Percentiles rank a stretch among this genome's conserved stretches.
These are phyloP conservation scores for Cyprinodon variegatus DNA, from an alignment of 2,113 vertebrate species.

Conservation along the genomic window DNA sequence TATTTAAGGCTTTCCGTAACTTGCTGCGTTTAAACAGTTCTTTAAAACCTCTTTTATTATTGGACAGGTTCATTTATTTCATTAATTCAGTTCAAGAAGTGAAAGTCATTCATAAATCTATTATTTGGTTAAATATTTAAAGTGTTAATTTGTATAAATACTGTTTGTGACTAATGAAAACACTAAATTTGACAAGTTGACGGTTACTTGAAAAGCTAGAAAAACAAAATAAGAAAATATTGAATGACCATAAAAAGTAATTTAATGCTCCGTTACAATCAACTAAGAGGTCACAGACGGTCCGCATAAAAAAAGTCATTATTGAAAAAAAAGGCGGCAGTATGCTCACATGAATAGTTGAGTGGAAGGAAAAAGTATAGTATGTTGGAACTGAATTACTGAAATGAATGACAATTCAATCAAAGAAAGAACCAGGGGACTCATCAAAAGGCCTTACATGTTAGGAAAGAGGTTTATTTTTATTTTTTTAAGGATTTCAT, in stretches of 20 bases:
- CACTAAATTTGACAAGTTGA: not conserved
- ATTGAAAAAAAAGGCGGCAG: not conserved
- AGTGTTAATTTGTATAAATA: not conserved
- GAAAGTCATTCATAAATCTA: not conserved
- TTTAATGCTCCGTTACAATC: too few relatives aligned
- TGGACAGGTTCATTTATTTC: not conserved
- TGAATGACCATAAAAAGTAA: too few relatives aligned
- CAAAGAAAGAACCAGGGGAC: slow-evolving; percentile 30
- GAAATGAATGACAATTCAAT: not conserved
- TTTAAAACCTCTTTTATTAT: not conserved
- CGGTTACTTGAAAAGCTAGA: too few relatives aligned
- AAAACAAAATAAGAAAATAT: too few relatives aligned
- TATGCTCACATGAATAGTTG: not conserved
- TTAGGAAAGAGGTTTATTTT: slow-evolving; percentile 50
- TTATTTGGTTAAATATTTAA: not conserved
- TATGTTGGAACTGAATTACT: not conserved
- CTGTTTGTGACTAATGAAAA: not conserved
- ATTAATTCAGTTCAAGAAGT: not conserved
- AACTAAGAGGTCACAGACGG: not conserved
- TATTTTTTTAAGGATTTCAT: slow-evolving; percentile 59
- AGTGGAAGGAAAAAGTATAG: not conserved
- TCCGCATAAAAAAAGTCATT: not conserved
- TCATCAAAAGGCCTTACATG: slow-evolving; percentile 41
- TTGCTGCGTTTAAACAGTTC: not conserved
- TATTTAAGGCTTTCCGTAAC: slow-evolving; percentile 22